Evolutionary conservation across 2,888 invertebrate species (phyloP).

Genomic region (Thymelicus acteon): DNA sequence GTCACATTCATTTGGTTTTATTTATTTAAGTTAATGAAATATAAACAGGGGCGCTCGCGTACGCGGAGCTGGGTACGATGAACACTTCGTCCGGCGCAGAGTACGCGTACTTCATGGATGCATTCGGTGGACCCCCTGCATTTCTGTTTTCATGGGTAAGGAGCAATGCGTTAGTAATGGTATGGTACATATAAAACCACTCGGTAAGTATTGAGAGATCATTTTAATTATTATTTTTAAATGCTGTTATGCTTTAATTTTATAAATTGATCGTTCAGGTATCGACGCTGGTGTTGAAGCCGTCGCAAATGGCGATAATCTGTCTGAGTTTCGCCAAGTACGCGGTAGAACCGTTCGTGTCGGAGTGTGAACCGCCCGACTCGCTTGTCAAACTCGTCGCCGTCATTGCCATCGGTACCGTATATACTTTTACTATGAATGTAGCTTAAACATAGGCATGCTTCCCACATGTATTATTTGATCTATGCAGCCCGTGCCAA

Average conservation of each 20-base stretch:
- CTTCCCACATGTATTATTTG: conserved; percentile 12
- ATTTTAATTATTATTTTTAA: not conserved
- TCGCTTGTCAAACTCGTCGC: conserved; percentile 95
- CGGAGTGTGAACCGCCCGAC: conserved; percentile 93
- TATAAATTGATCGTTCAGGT: conserved; percentile 87
- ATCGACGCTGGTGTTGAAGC: conserved; percentile 95
- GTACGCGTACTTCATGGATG: conserved; percentile 98
- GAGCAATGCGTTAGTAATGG: conserved; percentile 27
- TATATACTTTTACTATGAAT: conserved; percentile 2
- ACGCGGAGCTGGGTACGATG: conserved; percentile 97
- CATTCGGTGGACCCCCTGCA: conserved; percentile 95
- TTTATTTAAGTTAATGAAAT: not conserved
- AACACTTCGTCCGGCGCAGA: conserved; percentile 98
- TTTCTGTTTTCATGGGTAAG: conserved; percentile 96
- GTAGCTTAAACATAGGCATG: conserved; percentile 9
- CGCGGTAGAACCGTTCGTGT: conserved; percentile 95
- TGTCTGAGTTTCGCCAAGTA: conserved; percentile 97
- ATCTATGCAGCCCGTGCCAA: conserved; percentile 10
- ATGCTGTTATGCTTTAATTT: conserved; percentile 7
- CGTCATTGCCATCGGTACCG: conserved; percentile 91
- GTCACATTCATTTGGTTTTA: no score
- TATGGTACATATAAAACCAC: conserved; percentile 10
- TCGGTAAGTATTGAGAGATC: not conserved
- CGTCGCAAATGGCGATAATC: conserved; percentile 97
- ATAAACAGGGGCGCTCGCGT: conserved; percentile 92